A percentile compares a stretch with the other conserved stretches of the same genome.
Evolutionary conservation across 2,888 invertebrate genomes (phyloP).

Genomic region (Andrena fulva): DNA sequence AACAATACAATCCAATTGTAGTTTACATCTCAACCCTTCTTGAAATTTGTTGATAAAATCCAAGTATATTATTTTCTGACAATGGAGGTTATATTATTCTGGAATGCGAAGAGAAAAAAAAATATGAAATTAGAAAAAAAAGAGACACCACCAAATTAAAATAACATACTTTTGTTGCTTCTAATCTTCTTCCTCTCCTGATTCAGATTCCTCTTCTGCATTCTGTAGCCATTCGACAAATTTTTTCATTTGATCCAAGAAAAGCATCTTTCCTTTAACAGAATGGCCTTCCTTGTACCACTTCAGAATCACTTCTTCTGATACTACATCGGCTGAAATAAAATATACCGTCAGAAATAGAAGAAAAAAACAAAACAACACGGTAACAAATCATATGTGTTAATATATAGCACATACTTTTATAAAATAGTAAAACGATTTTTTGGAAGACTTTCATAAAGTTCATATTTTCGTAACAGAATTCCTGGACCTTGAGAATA

Average conservation of each 20-base stretch:
- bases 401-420: constrained; percentile 87
- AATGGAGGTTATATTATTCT: constrained; percentile 76
- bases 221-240: constrained; percentile 99
- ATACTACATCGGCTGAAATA: constrained; percentile 93
- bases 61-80: constrained; percentile 77
- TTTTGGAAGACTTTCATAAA: constrained; percentile 99
- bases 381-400: not conserved
- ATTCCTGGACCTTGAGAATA: constrained; percentile 97
- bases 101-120: constrained; percentile 19
- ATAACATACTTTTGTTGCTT: constrained; percentile 57
- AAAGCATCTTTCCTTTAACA: constrained; percentile 98
- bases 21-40: constrained; percentile 63
- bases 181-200: constrained; percentile 86
- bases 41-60: constrained; percentile 77
- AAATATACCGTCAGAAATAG: not conserved
- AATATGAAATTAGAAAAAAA: constrained; percentile 22
- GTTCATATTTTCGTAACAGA: constrained; percentile 99
- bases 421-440: constrained; percentile 98
- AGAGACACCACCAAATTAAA: constrained; percentile 17
- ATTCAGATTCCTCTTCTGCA: constrained; percentile 94
- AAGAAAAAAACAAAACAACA: not conserved
- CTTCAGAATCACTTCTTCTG: constrained; percentile 97
- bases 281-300: constrained; percentile 98
- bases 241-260: constrained; percentile 99
- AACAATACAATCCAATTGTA: constrained; percentile 62